Evolutionary conservation across 2,888 invertebrate species (phyloP).

Genomic region (Pandemis heparana): DNA sequence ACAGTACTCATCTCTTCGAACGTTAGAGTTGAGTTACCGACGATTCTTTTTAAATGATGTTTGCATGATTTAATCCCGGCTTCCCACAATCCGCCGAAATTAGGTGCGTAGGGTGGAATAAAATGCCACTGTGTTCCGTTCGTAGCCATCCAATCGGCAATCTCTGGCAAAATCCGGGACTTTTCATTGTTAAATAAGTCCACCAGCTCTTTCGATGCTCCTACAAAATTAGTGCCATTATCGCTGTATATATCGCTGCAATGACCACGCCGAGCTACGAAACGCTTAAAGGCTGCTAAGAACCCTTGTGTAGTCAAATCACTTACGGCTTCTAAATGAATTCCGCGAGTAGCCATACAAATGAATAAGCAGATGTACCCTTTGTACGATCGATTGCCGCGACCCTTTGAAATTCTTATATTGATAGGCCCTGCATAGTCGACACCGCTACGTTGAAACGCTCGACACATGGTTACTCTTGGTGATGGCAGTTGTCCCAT

Average conservation of each 20-base stretch:
- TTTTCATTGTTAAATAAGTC: background rate
- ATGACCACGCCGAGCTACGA: slow-evolving; percentile 7
- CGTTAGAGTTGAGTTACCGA: slow-evolving; percentile 22
- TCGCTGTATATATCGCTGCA: slow-evolving; percentile 8
- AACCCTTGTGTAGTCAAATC: background rate
- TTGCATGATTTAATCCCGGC: slow-evolving; percentile 7
- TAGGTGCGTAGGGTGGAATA: slow-evolving; percentile 7
- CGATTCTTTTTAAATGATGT: slow-evolving; percentile 17
- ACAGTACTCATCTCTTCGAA: slow-evolving; percentile 28
- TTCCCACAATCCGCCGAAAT: slow-evolving; percentile 16
- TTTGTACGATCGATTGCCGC: slow-evolving; percentile 12
- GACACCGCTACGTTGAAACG: slow-evolving; percentile 14
- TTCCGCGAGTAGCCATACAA: slow-evolving; percentile 2
- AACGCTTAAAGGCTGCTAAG: slow-evolving; percentile 7
- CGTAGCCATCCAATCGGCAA: slow-evolving; percentile 6
- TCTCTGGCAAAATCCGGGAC: background rate
- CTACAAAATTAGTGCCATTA: background rate
- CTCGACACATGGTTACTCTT: slow-evolving; percentile 8
- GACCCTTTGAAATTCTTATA: slow-evolving; percentile 17
- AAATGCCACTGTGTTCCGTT: slow-evolving; percentile 20
- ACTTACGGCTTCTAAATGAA: slow-evolving; percentile 9
- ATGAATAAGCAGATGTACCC: background rate
- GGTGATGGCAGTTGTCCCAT: slow-evolving; percentile 24
- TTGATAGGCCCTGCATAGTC: slow-evolving; percentile 32
- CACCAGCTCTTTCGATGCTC: background rate